These are phyloP conservation scores for Torymus auratus DNA, from an alignment of 2,888 invertebrate genomes.

Conservation along the genomic window DNA sequence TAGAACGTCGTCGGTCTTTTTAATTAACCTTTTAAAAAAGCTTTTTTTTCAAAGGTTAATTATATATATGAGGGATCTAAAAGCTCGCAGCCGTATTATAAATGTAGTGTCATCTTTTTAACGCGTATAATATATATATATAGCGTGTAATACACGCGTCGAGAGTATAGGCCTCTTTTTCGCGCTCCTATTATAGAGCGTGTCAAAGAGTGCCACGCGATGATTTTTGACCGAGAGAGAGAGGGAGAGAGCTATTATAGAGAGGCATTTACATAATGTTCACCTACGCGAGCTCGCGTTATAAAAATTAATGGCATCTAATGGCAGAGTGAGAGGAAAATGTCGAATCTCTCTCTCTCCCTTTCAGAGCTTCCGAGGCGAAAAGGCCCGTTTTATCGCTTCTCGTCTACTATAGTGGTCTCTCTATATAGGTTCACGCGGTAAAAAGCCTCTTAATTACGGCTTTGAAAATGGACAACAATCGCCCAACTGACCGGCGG, in stretches of 20 bases:
- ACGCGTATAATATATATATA: background rate
- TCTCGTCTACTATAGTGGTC: too few species aligned
- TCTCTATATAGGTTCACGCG: too few species aligned
- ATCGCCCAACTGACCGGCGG: too few species aligned
- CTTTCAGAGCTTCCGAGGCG: too few species aligned
- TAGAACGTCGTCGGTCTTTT: slow-evolving; percentile 15
- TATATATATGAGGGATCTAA: slow-evolving; percentile 16
- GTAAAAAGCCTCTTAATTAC: too few species aligned
- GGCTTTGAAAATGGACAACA: too few species aligned
- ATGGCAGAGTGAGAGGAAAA: too few species aligned
- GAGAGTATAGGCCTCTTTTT: background rate
- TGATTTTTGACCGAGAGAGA: slow-evolving; percentile 10
- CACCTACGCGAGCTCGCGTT: background rate
- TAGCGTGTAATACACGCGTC: too few species aligned
- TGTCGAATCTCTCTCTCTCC: too few species aligned
- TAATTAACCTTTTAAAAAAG: slow-evolving; percentile 47
- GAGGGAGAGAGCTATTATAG: background rate
- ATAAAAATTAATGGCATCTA: background rate
- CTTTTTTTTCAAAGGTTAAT: slow-evolving; percentile 31
- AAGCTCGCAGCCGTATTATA: slow-evolving; percentile 18
- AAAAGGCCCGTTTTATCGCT: too few species aligned
- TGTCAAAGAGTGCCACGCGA: slow-evolving; percentile 10
- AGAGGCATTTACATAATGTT: background rate
- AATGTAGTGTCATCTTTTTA: slow-evolving; percentile 21
- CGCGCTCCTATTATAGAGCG: background rate